Evolutionary conservation across 2,113 vertebrate species (phyloP), one percentile per base, ranked within the genome.

Genomic region (Zingel zingel): DNA sequence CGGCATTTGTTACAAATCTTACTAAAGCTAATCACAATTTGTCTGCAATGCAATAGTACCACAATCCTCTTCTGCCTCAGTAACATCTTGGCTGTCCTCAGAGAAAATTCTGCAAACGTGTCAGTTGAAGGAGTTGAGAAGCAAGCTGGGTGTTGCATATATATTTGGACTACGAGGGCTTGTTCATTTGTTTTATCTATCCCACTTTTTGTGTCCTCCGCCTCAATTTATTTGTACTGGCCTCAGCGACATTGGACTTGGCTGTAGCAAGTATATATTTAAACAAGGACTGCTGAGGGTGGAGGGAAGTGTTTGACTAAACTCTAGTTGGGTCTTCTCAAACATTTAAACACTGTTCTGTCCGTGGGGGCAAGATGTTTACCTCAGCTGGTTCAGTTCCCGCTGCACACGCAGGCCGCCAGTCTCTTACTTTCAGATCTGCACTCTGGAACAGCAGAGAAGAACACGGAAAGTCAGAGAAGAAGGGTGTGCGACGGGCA

Each of bases 111-210:
- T 70, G 79, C 86, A 85, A 81, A 87, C 69, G 66, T 85, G 86
- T 90, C 69, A 54, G 84, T 47, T n/a, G 67, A 78, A 73, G 74
- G 72, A 68, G 88, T 70, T 88, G 86, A 90, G 88, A 89, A 64
- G 78, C 77, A 62, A 74, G 77, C 81, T 81, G 86, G 72, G 85
- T 92, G 83, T 91, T 92, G 83, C 77, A 75, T 92, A 90, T 90
- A 91, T 92, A 86, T 94, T 92, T 93, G 90, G 82, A 88, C 83
- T 77, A 63, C 18, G 27, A 68, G 72, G 85, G 57, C 84, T 75
- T 91, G 91, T 92, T 91, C 89, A 88, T 93, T 93, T 93, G 85
- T 92, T 93, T 93, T 88, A 89, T 81, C 83, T 87, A 69, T 84
- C 80, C 73, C 77, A 71, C 74, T 91, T 86, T 87, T 88, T 87